Percentiles rank a stretch among this genome's conserved stretches.
Evolutionary conservation across 2,797 vertebrate genomes (phyloP).

Genomic region (Acanthurus leucopareius): DNA sequence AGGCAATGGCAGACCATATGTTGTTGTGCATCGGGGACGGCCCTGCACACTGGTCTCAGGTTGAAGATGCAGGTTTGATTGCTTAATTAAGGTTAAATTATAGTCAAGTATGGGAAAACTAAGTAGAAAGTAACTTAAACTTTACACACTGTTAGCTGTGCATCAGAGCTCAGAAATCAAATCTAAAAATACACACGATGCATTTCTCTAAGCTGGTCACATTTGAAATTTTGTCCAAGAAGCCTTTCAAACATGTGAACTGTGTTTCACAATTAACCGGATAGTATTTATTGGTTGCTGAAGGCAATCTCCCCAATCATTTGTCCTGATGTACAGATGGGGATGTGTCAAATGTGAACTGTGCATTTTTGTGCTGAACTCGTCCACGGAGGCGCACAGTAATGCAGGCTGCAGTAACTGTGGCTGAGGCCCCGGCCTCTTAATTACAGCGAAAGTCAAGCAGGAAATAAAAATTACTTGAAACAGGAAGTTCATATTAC

Average conservation of each 20-base stretch:
- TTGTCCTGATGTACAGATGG: constrained; percentile 56
- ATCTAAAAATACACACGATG: not conserved
- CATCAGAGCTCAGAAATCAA: not conserved
- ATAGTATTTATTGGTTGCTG: constrained; percentile 61
- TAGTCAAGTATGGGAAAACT: not conserved
- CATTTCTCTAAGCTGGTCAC: constrained; percentile 17
- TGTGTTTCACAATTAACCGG: constrained; percentile 30
- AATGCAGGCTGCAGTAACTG: constrained; percentile 40
- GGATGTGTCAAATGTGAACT: constrained; percentile 62
- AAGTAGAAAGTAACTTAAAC: not conserved
- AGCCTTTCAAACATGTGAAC: constrained; percentile 35
- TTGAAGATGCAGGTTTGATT: constrained; percentile 5
- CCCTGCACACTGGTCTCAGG: constrained; percentile 2
- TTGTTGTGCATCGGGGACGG: constrained; percentile 27
- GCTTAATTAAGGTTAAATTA: constrained; percentile 18
- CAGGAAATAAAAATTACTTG: constrained; percentile 79
- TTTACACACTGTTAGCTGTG: not conserved
- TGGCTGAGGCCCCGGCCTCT: constrained; percentile 61
- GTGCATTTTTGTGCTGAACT: constrained; percentile 35
- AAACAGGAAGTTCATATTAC: constrained; percentile 81
- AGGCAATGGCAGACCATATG: constrained; percentile 17
- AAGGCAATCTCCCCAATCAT: constrained; percentile 63
- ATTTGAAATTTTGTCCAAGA: constrained; percentile 18
- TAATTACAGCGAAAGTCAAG: constrained; percentile 74
- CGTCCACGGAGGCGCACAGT: constrained; percentile 35